Conservation (phyloP, 2,797 vertebrate species). For the Sylvia borin region DNA sequence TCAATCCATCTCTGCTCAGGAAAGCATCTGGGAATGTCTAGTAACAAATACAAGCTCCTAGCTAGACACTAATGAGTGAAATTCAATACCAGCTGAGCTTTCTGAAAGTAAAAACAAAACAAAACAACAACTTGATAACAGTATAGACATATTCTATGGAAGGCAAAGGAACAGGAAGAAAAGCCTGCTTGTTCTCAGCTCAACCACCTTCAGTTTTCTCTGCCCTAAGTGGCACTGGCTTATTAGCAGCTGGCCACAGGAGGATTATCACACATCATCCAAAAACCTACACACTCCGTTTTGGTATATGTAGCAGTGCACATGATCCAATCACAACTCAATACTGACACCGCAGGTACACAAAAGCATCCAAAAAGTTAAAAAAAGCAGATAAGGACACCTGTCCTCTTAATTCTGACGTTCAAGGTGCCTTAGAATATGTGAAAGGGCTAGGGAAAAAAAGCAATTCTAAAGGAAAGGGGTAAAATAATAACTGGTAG, state of each 20-base stretch:
- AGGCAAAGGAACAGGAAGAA: neutral
- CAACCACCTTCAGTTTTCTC: neutral
- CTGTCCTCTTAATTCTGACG: neutral
- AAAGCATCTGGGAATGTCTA: neutral
- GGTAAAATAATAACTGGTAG: neutral
- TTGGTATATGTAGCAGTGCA: neutral
- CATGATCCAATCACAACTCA: neutral
- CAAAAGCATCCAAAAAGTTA: neutral
- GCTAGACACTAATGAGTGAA: neutral
- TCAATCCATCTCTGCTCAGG: neutral
- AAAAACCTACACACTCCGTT: neutral
- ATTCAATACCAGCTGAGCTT: neutral
- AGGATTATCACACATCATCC: neutral
- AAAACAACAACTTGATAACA: neutral
- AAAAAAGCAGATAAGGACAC: neutral
- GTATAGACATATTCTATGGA: neutral
- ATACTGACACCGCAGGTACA: neutral
- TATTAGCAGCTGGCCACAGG: neutral
- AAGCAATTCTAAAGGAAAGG: neutral
- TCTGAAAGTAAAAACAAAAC: neutral
- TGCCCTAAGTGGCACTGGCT: neutral
- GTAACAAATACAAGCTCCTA: neutral
- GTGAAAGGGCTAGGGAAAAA: neutral
- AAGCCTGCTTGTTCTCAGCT: neutral
- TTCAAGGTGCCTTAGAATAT: neutral